phyloP scores from a whole-genome alignment of 2,888 invertebrate species.

The Pogonocherus hispidulus region DNA sequence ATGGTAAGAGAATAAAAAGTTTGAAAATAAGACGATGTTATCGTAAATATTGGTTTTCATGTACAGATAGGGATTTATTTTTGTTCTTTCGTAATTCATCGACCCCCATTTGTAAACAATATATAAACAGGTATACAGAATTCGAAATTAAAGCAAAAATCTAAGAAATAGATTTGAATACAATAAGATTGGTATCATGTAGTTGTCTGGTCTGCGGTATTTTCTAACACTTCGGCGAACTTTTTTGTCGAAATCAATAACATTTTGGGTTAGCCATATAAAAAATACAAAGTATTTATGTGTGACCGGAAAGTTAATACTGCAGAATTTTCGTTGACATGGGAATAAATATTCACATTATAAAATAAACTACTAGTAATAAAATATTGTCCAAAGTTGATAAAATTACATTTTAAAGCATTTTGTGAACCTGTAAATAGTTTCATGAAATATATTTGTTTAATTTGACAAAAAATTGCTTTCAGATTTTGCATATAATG shows the following conservation, averaged over 20 bases:
- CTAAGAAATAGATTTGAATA: slow-evolving; percentile 57
- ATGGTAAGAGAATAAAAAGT: background rate
- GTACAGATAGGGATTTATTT: slow-evolving; percentile 3
- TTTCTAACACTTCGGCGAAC: slow-evolving; percentile 25
- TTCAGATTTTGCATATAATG: too few species aligned
- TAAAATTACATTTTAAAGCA: too few species aligned
- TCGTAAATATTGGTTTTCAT: slow-evolving; percentile 11
- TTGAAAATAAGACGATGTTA: slow-evolving; percentile 2
- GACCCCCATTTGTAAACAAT: slow-evolving; percentile 40
- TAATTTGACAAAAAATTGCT: too few species aligned
- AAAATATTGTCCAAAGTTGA: too few species aligned
- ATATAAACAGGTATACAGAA: slow-evolving; percentile 33
- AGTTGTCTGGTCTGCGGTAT: slow-evolving; percentile 20
- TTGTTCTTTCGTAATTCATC: slow-evolving; percentile 8
- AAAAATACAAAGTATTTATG: slow-evolving; percentile 13
- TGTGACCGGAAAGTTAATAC: slow-evolving; percentile 18
- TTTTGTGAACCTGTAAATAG: too few species aligned
- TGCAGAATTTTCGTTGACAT: background rate
- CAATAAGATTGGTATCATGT: slow-evolving; percentile 56
- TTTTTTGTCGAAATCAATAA: slow-evolving; percentile 11
- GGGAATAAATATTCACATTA: too few species aligned
- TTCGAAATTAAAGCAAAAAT: slow-evolving; percentile 47
- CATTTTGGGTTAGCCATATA: slow-evolving; percentile 12
- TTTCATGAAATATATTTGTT: too few species aligned
- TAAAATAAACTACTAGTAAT: too few species aligned